Evolutionary conservation across 2,797 vertebrate species (phyloP), one percentile per base, ranked within the genome.

Genomic region (Notoglanidium macrostoma): DNA sequence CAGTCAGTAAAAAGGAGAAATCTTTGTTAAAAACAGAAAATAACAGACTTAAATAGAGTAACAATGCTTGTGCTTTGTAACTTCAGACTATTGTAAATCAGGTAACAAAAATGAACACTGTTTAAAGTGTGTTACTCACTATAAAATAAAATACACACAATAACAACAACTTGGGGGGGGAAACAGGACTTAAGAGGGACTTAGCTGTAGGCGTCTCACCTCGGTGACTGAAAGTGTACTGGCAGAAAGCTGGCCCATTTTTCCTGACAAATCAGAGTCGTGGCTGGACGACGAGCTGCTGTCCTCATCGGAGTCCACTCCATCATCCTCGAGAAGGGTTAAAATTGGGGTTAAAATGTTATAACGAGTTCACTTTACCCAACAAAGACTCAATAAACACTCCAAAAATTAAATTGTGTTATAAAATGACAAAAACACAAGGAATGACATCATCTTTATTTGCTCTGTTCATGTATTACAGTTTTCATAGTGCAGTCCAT

Each of bases 251-350:
- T 68, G 85, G 67, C 83, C 88, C 80, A 77, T 89, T 82, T 85
- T 89, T 44, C 54, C 61, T 1, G 85, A 90, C 54, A 89, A 68
- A 59, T 92, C 90, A 0, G 92, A 92, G 4, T 91, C 92, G 8
- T 73, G 87, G 78, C 92, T 92, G 84, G 92, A 92, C 23, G 87
- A 80, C 17, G 92, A 92, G 67, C 88, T 88, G 40, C 73, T 87
- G 80, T 91, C 89, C 15, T 91, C 91, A 10, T 91, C 91, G 4
- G 90, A 89, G 72, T 92, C 87, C 57, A 90, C 57, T 7, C 74
- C 77, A 32, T 91, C 88, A 86, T 92, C 90, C 92, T 92, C 57
- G 10, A 54, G 1, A 26, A 5, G 15, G 17, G 46, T 63, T 54
- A 32, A 6, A 68, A 15, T 63, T 7, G 2, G 10, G 11, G 5